A percentile compares a stretch with the other conserved stretches of the same genome.
Conservation (phyloP, 2,888 invertebrate genomes). For the Ophioninae sp. region DNA sequence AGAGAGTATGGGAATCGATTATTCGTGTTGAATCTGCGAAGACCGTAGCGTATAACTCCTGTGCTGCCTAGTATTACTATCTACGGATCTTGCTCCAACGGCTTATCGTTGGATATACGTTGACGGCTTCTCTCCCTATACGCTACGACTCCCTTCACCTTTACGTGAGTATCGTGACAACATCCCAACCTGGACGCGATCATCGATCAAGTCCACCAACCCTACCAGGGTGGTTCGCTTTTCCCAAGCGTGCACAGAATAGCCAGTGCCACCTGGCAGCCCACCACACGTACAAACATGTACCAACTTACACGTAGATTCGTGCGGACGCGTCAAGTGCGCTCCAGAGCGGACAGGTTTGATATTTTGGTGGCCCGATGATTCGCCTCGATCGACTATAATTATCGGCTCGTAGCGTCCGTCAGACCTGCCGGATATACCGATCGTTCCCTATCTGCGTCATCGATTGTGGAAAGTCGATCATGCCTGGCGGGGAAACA, state of each 20-base stretch:
- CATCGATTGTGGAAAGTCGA: neutral
- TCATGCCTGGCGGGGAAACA: neutral
- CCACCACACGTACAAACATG: neutral
- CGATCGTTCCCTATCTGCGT: neutral
- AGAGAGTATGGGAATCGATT: conserved; percentile 66
- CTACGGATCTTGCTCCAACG: conserved; percentile 8
- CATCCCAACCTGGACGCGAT: conserved; percentile 60
- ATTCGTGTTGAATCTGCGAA: conserved; percentile 68
- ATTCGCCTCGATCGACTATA: conserved; percentile 3
- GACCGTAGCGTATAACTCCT: conserved; percentile 50
- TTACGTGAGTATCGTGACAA: conserved; percentile 63
- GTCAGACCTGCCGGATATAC: neutral
- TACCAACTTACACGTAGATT: neutral
- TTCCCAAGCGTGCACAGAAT: conserved; percentile 22
- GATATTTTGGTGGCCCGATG: conserved; percentile 11
- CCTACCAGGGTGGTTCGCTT: conserved; percentile 40
- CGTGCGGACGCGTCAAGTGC: neutral
- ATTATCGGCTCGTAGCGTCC: conserved; percentile 15
- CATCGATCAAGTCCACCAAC: conserved; percentile 61
- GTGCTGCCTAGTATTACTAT: conserved; percentile 20
- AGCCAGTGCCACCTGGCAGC: conserved; percentile 18
- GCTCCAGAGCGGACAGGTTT: conserved; percentile 1
- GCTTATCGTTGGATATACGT: conserved; percentile 61
- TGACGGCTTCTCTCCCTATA: conserved; percentile 34
- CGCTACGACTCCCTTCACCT: conserved; percentile 36